These are phyloP conservation scores for Sarotherodon lohbergeri DNA, from an alignment of 2,113 vertebrate species.

Conservation along the genomic window DNA sequence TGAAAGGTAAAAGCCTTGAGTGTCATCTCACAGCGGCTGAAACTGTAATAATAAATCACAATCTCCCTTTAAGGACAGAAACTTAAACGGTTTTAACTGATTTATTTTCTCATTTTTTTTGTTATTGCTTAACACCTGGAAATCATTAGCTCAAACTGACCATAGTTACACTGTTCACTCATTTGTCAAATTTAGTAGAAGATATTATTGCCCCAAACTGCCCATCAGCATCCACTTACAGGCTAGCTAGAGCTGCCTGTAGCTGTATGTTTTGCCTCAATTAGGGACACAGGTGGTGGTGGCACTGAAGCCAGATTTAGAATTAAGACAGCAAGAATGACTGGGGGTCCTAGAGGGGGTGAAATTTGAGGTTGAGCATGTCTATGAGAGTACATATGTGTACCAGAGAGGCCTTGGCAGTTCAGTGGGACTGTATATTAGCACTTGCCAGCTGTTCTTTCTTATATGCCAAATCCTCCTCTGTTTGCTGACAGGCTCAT, in stretches of 20 bases:
- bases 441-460: conserved; percentile 57
- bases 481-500: conserved; percentile 60
- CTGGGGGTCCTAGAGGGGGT: conserved; percentile 2
- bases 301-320: conserved; percentile 29
- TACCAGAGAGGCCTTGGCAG: conserved; percentile 15
- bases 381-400: conserved; percentile 12
- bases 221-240: background rate
- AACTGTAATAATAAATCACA: background rate
- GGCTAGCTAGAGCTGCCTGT: background rate
- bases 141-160: background rate
- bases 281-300: conserved; percentile 22
- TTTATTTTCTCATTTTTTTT: background rate
- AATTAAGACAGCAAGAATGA: conserved; percentile 24
- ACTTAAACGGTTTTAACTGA: background rate
- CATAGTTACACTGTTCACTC: background rate
- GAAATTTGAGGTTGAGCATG: background rate
- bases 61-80: background rate
- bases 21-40: background rate
- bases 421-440: conserved; percentile 37
- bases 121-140: background rate
- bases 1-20: background rate
- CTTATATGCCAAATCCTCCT: conserved; percentile 43
- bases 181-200: background rate
- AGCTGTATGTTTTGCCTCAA: background rate
- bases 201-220: background rate